These are phyloP conservation scores for Acrossocheilus fasciatus DNA, from an alignment of 2,797 vertebrate species.

Conservation along the genomic window DNA sequence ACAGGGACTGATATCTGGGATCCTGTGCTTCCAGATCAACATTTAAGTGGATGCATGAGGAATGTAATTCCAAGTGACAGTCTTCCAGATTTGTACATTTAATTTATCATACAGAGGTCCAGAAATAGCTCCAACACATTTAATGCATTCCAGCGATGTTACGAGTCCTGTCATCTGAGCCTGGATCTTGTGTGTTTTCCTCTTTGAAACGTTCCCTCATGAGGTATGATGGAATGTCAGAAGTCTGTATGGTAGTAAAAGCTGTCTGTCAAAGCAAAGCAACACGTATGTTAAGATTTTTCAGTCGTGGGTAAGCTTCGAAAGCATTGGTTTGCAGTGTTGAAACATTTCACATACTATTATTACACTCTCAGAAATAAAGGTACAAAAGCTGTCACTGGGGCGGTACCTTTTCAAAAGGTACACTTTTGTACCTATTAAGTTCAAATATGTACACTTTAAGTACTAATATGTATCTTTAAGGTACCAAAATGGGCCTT, in stretches of 20 bases:
- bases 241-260: slow-evolving; percentile 26
- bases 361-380: neutral
- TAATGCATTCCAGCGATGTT: slow-evolving; percentile 18
- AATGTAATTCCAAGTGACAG: slow-evolving; percentile 8
- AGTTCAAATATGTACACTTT: too few relatives aligned
- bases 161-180: neutral
- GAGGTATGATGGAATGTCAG: slow-evolving; percentile 13
- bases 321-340: neutral
- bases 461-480: too few relatives aligned
- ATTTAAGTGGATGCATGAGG: neutral
- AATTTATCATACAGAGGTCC: neutral
- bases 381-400: too few relatives aligned
- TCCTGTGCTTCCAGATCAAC: neutral
- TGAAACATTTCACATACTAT: neutral
- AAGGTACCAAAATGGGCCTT: too few relatives aligned
- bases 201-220: neutral
- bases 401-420: too few relatives aligned
- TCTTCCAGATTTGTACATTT: neutral
- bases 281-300: neutral
- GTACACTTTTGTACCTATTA: too few relatives aligned
- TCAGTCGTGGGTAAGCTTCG: neutral
- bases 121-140: neutral
- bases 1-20: neutral
- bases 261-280: neutral
- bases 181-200: slow-evolving; percentile 13